These are phyloP conservation scores for Perca flavescens DNA, from an alignment of 2,113 vertebrate species.

Conservation along the genomic window DNA sequence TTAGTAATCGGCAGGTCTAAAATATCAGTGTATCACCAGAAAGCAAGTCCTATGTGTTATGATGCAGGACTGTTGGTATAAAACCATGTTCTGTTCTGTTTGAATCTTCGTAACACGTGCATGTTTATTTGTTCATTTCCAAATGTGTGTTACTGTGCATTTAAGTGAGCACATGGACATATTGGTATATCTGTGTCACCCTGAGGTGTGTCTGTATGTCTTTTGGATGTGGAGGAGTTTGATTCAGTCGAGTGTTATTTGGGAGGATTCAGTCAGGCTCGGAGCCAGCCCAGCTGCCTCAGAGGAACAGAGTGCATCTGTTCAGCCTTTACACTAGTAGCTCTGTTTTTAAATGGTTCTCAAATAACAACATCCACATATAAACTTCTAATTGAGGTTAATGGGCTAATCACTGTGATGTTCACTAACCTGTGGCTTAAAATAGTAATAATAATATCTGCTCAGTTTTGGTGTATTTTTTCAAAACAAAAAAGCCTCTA, in stretches of 20 bases:
- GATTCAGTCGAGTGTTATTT: conserved; percentile 47
- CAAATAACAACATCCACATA: neutral
- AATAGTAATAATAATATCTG: neutral
- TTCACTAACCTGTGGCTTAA: neutral
- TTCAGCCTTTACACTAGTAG: conserved; percentile 68
- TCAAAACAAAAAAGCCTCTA: too few species aligned
- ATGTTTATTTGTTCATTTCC: conserved; percentile 21
- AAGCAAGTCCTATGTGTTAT: conserved; percentile 12
- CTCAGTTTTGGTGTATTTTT: neutral
- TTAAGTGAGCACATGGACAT: neutral
- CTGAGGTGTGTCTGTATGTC: conserved; percentile 16
- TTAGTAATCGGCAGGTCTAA: conserved; percentile 15
- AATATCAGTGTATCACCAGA: conserved; percentile 23
- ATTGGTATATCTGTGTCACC: conserved; percentile 20
- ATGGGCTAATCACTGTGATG: conserved; percentile 20
- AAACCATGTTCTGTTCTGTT: conserved; percentile 7
- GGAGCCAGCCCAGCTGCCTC: conserved; percentile 74
- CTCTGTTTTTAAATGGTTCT: conserved; percentile 37
- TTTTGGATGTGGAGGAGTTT: conserved; percentile 45
- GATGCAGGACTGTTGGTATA: conserved; percentile 2
- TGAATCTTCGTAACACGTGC: conserved; percentile 29
- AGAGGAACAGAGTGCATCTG: conserved; percentile 68
- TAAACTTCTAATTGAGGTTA: conserved; percentile 30
- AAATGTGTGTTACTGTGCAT: conserved; percentile 19
- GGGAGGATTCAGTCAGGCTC: conserved; percentile 35